Conservation (phyloP, 2,113 vertebrate genomes). For the Carassius gibelio region DNA sequence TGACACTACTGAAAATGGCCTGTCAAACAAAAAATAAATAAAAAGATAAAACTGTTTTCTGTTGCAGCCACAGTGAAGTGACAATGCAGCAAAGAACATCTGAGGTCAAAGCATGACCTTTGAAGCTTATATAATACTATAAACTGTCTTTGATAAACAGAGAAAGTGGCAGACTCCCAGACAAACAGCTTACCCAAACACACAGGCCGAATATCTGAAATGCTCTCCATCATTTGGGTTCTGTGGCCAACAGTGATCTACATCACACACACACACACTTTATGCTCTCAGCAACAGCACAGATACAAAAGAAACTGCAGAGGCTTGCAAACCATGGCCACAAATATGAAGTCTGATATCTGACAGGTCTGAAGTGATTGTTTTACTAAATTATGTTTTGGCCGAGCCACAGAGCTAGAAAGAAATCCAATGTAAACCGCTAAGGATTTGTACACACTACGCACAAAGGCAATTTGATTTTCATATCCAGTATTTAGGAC, state of each 20-base stretch:
- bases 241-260: not conserved
- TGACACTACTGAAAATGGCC: too few species aligned
- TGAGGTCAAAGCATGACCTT: slow-evolving; percentile 8
- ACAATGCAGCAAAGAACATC: slow-evolving; percentile 10
- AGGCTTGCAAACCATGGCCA: slow-evolving; percentile 4
- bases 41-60: not conserved
- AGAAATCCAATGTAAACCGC: not conserved
- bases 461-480: not conserved
- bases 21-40: too few species aligned
- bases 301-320: not conserved
- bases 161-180: not conserved
- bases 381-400: slow-evolving; percentile 8
- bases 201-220: not conserved
- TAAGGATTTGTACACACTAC: not conserved
- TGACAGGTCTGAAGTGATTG: not conserved
- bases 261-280: not conserved
- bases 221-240: not conserved
- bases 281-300: not conserved
- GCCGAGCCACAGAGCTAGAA: not conserved
- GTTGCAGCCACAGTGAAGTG: not conserved
- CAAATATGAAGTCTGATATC: slow-evolving; percentile 5
- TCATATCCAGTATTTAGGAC: not conserved
- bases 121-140: not conserved
- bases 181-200: slow-evolving; percentile 30
- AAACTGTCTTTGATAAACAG: not conserved